Base-by-base conservation (phyloP, 2,888 invertebrate genomes). In the Melipona beecheii region DNA sequence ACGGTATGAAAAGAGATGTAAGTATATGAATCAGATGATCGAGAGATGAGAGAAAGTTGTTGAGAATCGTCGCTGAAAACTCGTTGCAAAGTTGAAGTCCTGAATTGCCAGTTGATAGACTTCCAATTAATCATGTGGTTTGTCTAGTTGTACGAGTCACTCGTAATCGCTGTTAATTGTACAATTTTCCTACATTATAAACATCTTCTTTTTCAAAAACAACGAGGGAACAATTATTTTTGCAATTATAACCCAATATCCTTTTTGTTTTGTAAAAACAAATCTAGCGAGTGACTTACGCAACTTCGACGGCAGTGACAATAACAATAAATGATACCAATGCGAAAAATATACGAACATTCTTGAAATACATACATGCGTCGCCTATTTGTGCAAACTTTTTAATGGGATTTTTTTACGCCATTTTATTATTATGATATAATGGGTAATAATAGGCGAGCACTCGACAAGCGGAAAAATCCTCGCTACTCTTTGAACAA, bases 381-480 rank as follows among this genome's bases (percentile, higher is more conserved):
- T 36, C 9, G 0, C 21, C 17, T 31, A 31, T 11, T 70, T 76
- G 56, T 64, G 49, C 17, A 43, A 69, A 49, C 49, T 19, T 43
- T 19, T 17, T 58, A 75, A 76, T 19, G 24, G 24, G 27, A 52
- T 52, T 50, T 65, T 52, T 58, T 43, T 36, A 17, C 11, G 24
- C n/a, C 24, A 21, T 17, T 4, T n/a, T n/a, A n/a, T n/a, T n/a
- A n/a, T n/a, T 1, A 27, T 17, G 21, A 27, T 27, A 9, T 11
- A 43, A 43, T 9, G 9, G 1, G 5, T 9, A 43, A 9, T 43
- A 54, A 52, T 4, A 49, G 56, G 56, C 24, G 56, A 65, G 9
- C 31, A 21, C 13, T 62, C 64, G 60, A 75, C 24, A 54, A 65
- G 52, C 49, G 80, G 72, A 79, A 81, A 78, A 81, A 79, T 21